These are phyloP conservation scores for Vulpes vulpes DNA, from an alignment of 2,113 vertebrate species.

Conservation along the genomic window DNA sequence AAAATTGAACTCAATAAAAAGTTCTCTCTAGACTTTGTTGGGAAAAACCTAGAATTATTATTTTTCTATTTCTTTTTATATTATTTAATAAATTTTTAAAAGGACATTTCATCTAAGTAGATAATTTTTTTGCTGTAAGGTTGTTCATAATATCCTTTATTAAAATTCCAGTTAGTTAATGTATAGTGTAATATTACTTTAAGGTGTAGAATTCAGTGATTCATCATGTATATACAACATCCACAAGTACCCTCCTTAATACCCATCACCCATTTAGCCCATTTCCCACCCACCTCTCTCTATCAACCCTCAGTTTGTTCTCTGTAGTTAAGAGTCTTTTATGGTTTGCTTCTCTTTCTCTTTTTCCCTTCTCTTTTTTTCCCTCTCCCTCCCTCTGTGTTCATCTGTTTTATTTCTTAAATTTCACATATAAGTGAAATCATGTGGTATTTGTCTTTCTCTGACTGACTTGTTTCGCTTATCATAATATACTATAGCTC, in stretches of 20 bases:
- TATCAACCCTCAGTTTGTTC: not conserved
- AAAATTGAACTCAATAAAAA: not conserved
- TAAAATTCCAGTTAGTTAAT: not conserved
- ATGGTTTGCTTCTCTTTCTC: not conserved
- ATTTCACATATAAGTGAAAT: not conserved
- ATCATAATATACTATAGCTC: not conserved
- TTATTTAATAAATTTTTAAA: not conserved
- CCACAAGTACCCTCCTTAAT: not conserved
- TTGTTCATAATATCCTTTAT: not conserved
- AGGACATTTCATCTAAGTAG: not conserved
- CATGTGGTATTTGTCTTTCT: not conserved
- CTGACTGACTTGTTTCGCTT: not conserved
- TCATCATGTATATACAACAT: not conserved
- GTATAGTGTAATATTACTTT: not conserved
- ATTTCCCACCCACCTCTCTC: not conserved
- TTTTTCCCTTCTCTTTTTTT: not conserved
- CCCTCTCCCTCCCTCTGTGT: not conserved
- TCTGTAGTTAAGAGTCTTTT: not conserved
- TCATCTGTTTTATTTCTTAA: not conserved
- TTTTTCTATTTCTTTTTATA: not conserved
- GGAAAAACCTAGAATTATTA: not conserved
- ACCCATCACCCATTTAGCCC: not conserved
- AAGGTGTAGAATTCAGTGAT: not conserved
- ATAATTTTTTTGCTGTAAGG: not conserved
- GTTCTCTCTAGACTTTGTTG: not conserved